Percentiles rank a stretch among this genome's conserved stretches.
phyloP scores from a whole-genome alignment of 1,140 invertebrate species.

The Leptonema lineaticorne region DNA sequence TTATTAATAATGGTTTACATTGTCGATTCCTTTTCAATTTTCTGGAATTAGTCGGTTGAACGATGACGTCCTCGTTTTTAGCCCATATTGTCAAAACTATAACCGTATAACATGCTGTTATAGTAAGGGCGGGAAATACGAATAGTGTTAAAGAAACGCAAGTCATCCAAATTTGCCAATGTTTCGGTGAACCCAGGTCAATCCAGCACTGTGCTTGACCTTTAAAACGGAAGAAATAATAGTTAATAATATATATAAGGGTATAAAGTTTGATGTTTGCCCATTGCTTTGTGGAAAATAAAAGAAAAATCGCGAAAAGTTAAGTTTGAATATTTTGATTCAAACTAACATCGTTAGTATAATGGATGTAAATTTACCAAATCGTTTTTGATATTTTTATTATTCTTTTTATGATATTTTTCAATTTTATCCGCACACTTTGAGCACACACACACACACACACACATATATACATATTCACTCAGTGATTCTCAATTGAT shows the following conservation, averaged over 20 bases:
- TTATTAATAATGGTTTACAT: slow-evolving; percentile 38
- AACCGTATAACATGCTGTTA: slow-evolving; percentile 85
- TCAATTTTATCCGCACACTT: too few species aligned
- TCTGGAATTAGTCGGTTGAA: slow-evolving; percentile 56
- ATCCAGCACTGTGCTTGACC: slow-evolving; percentile 88
- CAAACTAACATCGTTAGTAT: too few species aligned
- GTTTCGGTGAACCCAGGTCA: slow-evolving; percentile 68
- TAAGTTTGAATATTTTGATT: too few species aligned
- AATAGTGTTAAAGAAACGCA: slow-evolving; percentile 81
- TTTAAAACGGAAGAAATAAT: slow-evolving; percentile 42
- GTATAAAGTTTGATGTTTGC: not conserved
- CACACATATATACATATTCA: too few species aligned
- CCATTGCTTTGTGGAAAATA: too few species aligned
- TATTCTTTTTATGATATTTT: too few species aligned
- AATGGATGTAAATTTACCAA: too few species aligned
- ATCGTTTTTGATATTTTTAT: too few species aligned
- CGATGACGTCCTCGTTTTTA: slow-evolving; percentile 66
- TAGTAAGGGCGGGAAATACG: slow-evolving; percentile 85
- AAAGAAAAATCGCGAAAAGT: too few species aligned
- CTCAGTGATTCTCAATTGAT: too few species aligned
- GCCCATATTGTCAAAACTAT: slow-evolving; percentile 94
- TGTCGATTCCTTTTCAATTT: slow-evolving; percentile 51
- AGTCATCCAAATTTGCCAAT: slow-evolving; percentile 90
- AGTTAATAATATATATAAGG: not conserved
- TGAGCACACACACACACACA: too few species aligned